Evolutionary conservation across 1,140 invertebrate genomes (phyloP).

Genomic region (Conopomorpha cramerella): DNA sequence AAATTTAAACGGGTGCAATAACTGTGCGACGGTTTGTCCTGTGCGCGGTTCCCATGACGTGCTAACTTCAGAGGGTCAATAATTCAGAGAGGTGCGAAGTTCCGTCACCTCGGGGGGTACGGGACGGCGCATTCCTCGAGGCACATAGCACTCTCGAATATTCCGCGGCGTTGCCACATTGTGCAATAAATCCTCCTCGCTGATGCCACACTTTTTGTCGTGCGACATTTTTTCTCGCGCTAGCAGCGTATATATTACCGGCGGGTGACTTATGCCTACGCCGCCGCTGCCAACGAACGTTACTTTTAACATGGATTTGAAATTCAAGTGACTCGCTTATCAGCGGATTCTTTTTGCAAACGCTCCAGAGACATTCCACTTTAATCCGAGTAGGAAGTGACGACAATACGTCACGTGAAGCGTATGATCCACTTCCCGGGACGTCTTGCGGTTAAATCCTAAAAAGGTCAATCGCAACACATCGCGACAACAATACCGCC

Average conservation of each 20-base stretch:
- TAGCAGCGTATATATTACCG: constrained; percentile 43
- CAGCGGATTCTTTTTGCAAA: neutral
- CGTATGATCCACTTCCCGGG: constrained; percentile 20
- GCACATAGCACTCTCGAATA: constrained; percentile 24
- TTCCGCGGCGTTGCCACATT: constrained; percentile 37
- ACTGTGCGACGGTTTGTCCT: too few species aligned
- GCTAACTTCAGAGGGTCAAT: too few species aligned
- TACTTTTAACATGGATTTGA: neutral
- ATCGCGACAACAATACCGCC: constrained; percentile 39
- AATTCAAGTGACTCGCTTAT: neutral
- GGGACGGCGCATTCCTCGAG: constrained; percentile 2
- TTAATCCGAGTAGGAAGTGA: constrained; percentile 2
- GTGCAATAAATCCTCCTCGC: constrained; percentile 43
- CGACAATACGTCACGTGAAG: constrained; percentile 13
- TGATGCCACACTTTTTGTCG: constrained; percentile 48
- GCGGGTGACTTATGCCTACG: constrained; percentile 47
- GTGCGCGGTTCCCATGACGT: too few species aligned
- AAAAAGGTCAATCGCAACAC: constrained; percentile 52
- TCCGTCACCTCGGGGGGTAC: constrained; percentile 50
- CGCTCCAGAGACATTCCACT: neutral
- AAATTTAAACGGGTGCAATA: too few species aligned
- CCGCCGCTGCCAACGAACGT: too few species aligned
- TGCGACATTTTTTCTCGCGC: constrained; percentile 56
- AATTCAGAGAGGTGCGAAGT: constrained; percentile 56
- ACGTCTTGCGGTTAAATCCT: constrained; percentile 18